Evolutionary conservation across 2,113 vertebrate species (phyloP).

Genomic region (Petroica traversi): DNA sequence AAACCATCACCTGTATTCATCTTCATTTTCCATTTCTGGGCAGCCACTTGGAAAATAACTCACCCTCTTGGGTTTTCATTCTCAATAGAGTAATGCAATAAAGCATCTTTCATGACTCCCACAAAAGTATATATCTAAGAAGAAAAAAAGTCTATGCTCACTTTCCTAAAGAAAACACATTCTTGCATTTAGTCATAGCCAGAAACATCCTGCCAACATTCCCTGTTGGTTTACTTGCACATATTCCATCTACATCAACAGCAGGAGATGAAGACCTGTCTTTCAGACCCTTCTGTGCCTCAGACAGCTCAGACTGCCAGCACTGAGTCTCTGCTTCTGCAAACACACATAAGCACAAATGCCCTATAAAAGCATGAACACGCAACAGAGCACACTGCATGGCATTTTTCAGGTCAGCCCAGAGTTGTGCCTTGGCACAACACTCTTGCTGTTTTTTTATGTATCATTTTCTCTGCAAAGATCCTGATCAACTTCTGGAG

Average conservation of each 20-base stretch:
- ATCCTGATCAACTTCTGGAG: neutral
- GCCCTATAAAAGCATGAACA: neutral
- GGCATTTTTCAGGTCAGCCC: neutral
- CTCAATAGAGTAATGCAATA: neutral
- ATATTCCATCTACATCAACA: neutral
- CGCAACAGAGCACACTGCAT: accelerated
- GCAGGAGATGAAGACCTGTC: neutral
- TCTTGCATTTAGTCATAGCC: neutral
- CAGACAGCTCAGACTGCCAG: neutral
- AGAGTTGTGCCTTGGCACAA: neutral
- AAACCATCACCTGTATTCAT: neutral
- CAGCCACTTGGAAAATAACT: neutral
- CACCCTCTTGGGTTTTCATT: neutral
- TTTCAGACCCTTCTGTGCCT: neutral
- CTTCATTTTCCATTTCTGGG: neutral
- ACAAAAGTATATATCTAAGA: neutral
- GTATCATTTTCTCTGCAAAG: neutral
- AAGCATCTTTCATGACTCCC: neutral
- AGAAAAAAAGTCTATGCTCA: neutral
- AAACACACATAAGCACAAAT: neutral
- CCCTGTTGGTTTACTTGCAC: neutral
- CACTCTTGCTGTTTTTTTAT: neutral
- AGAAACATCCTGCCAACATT: neutral
- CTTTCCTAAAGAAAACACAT: neutral
- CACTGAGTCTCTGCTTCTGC: neutral